Evolutionary conservation across 1,140 invertebrate genomes (phyloP), one percentile per base, ranked within the genome.

Genomic region (Drosophila kurseongensis): DNA sequence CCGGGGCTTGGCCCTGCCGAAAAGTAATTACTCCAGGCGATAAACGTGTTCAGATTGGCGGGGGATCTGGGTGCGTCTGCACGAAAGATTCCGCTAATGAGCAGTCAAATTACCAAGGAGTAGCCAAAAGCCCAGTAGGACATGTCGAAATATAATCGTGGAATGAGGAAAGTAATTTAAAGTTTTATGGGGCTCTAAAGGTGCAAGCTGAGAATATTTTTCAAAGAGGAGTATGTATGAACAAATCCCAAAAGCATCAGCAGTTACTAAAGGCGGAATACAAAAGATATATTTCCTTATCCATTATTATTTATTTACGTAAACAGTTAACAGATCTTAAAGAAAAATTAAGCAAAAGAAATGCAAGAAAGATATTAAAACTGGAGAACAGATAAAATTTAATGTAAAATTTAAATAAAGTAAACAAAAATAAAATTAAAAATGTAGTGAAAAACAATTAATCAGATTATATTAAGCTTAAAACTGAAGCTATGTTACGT

Each of bases 71-170:
- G 81, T 56, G 72, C 76, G 83, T 83, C 83, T 60, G 69, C 83
- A 88, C 67, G 74, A 80, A 60, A 84, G 77, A 74, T 69, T 74
- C 73, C 44, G 60, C 77, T 85, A 84, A 84, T 84, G 81, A 69
- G 83, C 63, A 61, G 45, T n/a, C 51, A 57, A 23, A 50, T 45
- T 32, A 35, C 7, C 42, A 58, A 57, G 45, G 45, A 38, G 36
- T 38, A 45, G 35, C 36, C 9, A 35, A 54, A 29, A 54, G 18
- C 16, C 16, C 60, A 69, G 60, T 38, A 56, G 18, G 55, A 42
- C 32, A 18, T 42, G 27, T 40, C 9, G 14, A 62, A 41, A 18
- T 10, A 7, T 4, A 8, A 4, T 16, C 0, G 9, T 4, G 8
- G 13, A 50, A 40, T 1, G 18, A 12, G 36, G 0, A 1, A 7